Evolutionary conservation across 2,113 vertebrate genomes (phyloP), one percentile per base, ranked within the genome.

Genomic region (Boleophthalmus pectinirostris): DNA sequence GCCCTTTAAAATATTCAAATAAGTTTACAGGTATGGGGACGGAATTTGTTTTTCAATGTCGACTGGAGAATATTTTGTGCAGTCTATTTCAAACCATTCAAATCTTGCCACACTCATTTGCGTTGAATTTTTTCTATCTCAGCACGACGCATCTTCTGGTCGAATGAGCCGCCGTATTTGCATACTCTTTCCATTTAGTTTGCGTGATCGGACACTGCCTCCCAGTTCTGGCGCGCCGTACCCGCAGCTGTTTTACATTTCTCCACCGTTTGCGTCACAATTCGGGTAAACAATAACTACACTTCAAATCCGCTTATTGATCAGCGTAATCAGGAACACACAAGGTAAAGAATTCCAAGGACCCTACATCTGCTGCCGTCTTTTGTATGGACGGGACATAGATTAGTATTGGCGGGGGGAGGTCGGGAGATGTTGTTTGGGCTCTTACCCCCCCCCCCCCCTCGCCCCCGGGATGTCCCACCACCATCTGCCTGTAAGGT

Each of bases 401-500:
- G 33, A 10, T 57, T 51, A 29, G 70, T 72, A 68, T 72, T 75
- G 63, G 60, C 47, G 3, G 1, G 51, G 58, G 80, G 83, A 80
- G 81, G 73, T 66, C 73, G 70, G 76, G 20, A 21, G 87, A 43
- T 67, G 73, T 75, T 58, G 51, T 70, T 43, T 56, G 38, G 57
- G 57, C 24, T 60, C 4, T 25, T 5, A 60, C 68, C n/a, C 61
- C 51, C 35, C 33, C 51, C 35, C 35, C 68, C n/a, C 61, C 53
- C 23, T 21, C 68, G 15, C 61, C 53, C 38, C 21, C 43, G 69
- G 84, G 82, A 77, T 51, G 0, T 57, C 53, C 57, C 43, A 33
- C 72, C 38, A 85, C 92, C 93, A 94, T 94, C 92, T 94, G 93
- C 85, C 82, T 74, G 93, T 93, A 93, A 94, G 85, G 76, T 71